Conservation (phyloP, 1,140 invertebrate genomes). For the Papilio polyxenes region DNA sequence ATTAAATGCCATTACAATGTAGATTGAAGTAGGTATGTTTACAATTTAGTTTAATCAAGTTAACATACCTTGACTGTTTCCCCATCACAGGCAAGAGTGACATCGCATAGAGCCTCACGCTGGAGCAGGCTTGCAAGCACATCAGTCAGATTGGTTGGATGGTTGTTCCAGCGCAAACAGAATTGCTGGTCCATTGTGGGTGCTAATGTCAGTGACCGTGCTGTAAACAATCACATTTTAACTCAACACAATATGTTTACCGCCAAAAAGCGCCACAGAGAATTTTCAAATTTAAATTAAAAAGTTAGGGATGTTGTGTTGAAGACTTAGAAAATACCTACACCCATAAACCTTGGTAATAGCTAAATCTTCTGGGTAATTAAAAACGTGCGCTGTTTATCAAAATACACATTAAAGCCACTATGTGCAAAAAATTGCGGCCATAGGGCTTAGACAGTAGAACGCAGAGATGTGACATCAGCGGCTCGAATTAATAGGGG, state of each 20-base stretch:
- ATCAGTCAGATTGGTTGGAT: slow-evolving; percentile 93
- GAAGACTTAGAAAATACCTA: slow-evolving; percentile 52
- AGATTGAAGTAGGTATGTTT: neutral
- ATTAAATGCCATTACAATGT: neutral
- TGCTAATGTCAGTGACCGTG: slow-evolving; percentile 80
- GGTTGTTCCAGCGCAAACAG: slow-evolving; percentile 97
- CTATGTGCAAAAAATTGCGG: slow-evolving; percentile 77
- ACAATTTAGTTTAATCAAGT: slow-evolving; percentile 5
- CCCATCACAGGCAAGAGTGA: slow-evolving; percentile 95
- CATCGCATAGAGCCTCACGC: slow-evolving; percentile 93
- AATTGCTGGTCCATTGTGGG: slow-evolving; percentile 95
- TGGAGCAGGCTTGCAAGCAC: slow-evolving; percentile 92
- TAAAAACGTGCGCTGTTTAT: slow-evolving; percentile 72
- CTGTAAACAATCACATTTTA: slow-evolving; percentile 66
- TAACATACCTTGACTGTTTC: slow-evolving; percentile 88
- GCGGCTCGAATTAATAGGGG: slow-evolving; percentile 80
- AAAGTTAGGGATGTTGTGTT: slow-evolving; percentile 41
- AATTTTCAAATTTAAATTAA: slow-evolving; percentile 40
- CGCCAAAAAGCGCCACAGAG: slow-evolving; percentile 11
- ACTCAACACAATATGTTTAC: slow-evolving; percentile 38
- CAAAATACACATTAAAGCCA: slow-evolving; percentile 72
- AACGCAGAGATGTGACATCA: slow-evolving; percentile 79
- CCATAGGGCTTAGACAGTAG: slow-evolving; percentile 79
- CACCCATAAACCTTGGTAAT: slow-evolving; percentile 43
- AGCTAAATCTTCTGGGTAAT: slow-evolving; percentile 55